These are phyloP conservation scores for Rhynchophorus ferrugineus DNA, from an alignment of 1,140 invertebrate species.

Conservation along the genomic window DNA sequence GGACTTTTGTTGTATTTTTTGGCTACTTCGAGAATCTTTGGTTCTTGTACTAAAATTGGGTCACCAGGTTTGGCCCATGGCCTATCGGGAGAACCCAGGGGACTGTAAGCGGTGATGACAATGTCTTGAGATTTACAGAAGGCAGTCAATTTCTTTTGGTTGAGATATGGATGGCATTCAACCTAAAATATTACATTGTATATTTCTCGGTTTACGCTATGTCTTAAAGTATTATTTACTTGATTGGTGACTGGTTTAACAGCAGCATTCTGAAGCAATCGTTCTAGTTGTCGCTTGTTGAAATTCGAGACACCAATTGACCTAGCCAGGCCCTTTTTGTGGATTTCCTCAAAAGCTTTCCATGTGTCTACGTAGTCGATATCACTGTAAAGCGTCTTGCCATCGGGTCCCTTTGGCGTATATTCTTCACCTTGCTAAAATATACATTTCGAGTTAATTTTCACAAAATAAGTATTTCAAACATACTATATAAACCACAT, in stretches of 20 bases:
- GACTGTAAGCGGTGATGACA: conserved; percentile 71
- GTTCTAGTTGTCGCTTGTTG: conserved; percentile 71
- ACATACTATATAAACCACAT: too few species aligned
- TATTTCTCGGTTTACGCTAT: background rate
- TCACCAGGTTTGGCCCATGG: conserved; percentile 58
- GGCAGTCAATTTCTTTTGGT: conserved; percentile 65
- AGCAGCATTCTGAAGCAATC: conserved; percentile 56
- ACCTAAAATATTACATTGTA: conserved; percentile 45
- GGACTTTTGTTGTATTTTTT: conserved; percentile 30
- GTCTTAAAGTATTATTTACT: conserved; percentile 41
- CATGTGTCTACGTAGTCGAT: conserved; percentile 85
- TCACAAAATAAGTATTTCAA: too few species aligned
- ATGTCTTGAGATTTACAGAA: conserved; percentile 65
- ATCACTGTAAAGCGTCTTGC: conserved; percentile 41
- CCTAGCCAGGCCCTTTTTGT: conserved; percentile 59
- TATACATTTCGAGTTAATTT: too few species aligned
- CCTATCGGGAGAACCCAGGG: conserved; percentile 61
- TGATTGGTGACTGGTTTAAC: conserved; percentile 76
- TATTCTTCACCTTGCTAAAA: conserved; percentile 47
- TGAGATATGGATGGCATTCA: conserved; percentile 80
- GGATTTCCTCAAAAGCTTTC: conserved; percentile 77
- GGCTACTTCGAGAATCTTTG: conserved; percentile 41
- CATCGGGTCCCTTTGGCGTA: conserved; percentile 55
- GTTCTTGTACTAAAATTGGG: conserved; percentile 55
- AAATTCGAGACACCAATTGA: conserved; percentile 90